phyloP scores from a whole-genome alignment of 1,140 invertebrate species.

The Pomacea maculata region DNA sequence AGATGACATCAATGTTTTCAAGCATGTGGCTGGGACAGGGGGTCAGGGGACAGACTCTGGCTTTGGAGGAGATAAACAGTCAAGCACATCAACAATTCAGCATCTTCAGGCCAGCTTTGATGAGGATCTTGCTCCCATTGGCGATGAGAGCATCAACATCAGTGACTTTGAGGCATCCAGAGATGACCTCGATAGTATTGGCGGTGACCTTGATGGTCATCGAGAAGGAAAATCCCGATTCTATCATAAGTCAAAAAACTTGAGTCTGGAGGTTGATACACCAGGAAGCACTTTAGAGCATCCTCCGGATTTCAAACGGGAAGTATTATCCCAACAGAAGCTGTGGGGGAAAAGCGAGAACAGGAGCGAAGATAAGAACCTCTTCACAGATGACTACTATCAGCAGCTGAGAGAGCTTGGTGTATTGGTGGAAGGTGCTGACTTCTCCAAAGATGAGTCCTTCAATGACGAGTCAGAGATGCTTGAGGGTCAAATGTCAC shows the following conservation, averaged over 20 bases:
- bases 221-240: not conserved
- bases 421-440: slow-evolving; percentile 57
- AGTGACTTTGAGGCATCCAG: slow-evolving; percentile 59
- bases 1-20: slow-evolving; percentile 51
- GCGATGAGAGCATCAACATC: slow-evolving; percentile 50
- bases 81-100: slow-evolving; percentile 50
- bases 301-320: not conserved
- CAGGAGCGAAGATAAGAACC: slow-evolving; percentile 28
- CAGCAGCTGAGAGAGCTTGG: slow-evolving; percentile 55
- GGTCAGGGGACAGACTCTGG: slow-evolving; percentile 59
- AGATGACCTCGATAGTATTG: slow-evolving; percentile 55
- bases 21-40: slow-evolving; percentile 29
- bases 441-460: slow-evolving; percentile 47
- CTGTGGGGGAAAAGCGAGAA: not conserved
- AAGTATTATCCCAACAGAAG: not conserved
- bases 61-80: slow-evolving; percentile 53
- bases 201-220: slow-evolving; percentile 19
- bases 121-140: slow-evolving; percentile 28
- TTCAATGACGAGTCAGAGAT: slow-evolving; percentile 47
- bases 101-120: slow-evolving; percentile 53
- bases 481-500: slow-evolving; percentile 43
- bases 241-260: not conserved
- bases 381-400: slow-evolving; percentile 57
- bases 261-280: slow-evolving; percentile 14
- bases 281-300: slow-evolving; percentile 26